A percentile compares a stretch with the other conserved stretches of the same genome.
These are phyloP conservation scores for Tenthredo notha DNA, from an alignment of 2,888 invertebrate species.

Conservation along the genomic window DNA sequence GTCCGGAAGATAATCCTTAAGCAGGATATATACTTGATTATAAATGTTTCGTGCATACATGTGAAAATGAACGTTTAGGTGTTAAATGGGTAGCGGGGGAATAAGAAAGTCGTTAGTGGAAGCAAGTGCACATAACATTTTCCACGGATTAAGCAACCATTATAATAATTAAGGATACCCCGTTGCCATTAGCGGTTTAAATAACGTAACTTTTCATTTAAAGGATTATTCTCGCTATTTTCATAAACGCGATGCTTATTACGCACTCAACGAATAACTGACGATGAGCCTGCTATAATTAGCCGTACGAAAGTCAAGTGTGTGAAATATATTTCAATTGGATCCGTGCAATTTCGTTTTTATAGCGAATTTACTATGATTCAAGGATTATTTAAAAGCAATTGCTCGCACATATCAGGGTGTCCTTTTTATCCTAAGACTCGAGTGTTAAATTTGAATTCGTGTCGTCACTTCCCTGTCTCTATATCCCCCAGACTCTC, in stretches of 20 bases:
- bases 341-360: background rate
- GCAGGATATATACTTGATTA: background rate
- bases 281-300: constrained; percentile 15
- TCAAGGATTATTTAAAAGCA: background rate
- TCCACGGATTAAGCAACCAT: constrained; percentile 45
- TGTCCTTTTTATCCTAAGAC: background rate
- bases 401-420: background rate
- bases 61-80: constrained; percentile 5
- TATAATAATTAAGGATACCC: constrained; percentile 69
- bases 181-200: constrained; percentile 76
- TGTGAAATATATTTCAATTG: constrained; percentile 18
- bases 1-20: background rate
- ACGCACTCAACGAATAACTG: constrained; percentile 26
- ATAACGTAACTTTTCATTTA: constrained; percentile 78
- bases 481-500: constrained; percentile 4
- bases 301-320: background rate
- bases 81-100: constrained; percentile 21
- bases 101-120: constrained; percentile 53
- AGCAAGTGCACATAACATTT: constrained; percentile 44
- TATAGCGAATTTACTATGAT: background rate
- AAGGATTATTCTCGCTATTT: constrained; percentile 67
- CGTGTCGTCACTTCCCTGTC: constrained; percentile 20
- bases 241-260: constrained; percentile 46
- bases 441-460: constrained; percentile 31
- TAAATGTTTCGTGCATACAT: background rate